Base-by-base conservation (phyloP, 2,888 invertebrate genomes). In the Archaeoteleia sp. region DNA sequence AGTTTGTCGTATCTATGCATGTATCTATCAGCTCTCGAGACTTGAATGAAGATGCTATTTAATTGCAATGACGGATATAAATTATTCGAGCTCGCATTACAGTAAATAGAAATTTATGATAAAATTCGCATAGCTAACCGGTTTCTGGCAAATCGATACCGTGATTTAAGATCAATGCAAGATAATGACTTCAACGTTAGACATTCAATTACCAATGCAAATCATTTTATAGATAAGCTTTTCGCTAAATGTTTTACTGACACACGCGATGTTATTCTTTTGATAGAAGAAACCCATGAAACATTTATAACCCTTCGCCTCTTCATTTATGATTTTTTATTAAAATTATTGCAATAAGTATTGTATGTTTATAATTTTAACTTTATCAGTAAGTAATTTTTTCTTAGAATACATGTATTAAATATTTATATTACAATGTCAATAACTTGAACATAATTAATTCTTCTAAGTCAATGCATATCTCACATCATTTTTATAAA, bases 41-140 rank as follows among this genome's bases (percentile, higher is more conserved):
- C 54, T 60, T 54, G 66, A 60, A 66, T 60, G 66, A 60, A 60
- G 60, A 66, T 49, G 60, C 48, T 48, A 60, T 66, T 66, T 57
- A 53, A 66, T 66, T 58, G 53, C 48, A 60, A 60, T 32, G 53
- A 60, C 51, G 53, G 35, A 20, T 43, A 63, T 57, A 63, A 57
- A 57, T 63, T 63, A 55, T 46, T 2, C 46, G 51, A 49, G 46
- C 40, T 23, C 40, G 53, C 58, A 39, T 66, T 58, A 54, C 42
- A 55, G 57, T 55, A 49, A 55, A 55, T 29, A 54, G 42, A 63
- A 63, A 63, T 63, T 63, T 63, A 63, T 63, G 42, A 55, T 63
- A 55, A 63, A 43, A 63, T 63, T 54, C 53, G 46, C 62, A 54
- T 62, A 20, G 53, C 34, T 62, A 62, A 62, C 62, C 62, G 54